These are phyloP conservation scores for Melipona quadrifasciata DNA, from an alignment of 1,140 invertebrate genomes.

Conservation along the genomic window DNA sequence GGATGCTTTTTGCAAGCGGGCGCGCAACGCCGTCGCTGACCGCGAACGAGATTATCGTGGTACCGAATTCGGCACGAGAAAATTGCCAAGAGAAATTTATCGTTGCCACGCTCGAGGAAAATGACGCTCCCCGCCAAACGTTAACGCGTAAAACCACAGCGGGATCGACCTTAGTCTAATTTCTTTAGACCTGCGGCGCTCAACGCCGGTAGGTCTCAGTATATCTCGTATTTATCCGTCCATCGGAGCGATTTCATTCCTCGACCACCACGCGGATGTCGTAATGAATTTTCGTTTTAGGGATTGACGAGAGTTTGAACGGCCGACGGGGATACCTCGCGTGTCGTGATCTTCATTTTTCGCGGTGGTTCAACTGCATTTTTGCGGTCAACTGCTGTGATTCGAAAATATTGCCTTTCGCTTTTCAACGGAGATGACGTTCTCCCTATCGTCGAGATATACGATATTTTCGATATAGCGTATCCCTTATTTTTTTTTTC, in stretches of 20 bases:
- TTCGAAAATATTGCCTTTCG: background rate
- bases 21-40: conserved; percentile 17
- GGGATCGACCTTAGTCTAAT: conserved; percentile 20
- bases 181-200: conserved; percentile 25
- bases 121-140: conserved; percentile 15
- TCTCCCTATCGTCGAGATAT: background rate
- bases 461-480: background rate
- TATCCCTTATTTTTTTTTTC: no score
- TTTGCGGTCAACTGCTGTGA: background rate
- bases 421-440: background rate
- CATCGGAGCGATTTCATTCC: background rate
- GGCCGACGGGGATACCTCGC: no score
- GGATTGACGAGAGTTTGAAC: background rate
- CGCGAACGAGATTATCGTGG: conserved; percentile 55
- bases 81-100: conserved; percentile 49
- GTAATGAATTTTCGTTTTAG: conserved; percentile 32
- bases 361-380: background rate
- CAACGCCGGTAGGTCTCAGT: background rate
- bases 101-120: conserved; percentile 32
- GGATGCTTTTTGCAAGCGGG: conserved; percentile 30
- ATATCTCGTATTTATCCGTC: background rate
- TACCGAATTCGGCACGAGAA: conserved; percentile 55
- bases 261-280: background rate
- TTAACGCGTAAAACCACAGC: conserved; percentile 39
- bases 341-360: background rate